Conservation (phyloP, 2,113 vertebrate species). For the Eudyptes chrysolophus region DNA sequence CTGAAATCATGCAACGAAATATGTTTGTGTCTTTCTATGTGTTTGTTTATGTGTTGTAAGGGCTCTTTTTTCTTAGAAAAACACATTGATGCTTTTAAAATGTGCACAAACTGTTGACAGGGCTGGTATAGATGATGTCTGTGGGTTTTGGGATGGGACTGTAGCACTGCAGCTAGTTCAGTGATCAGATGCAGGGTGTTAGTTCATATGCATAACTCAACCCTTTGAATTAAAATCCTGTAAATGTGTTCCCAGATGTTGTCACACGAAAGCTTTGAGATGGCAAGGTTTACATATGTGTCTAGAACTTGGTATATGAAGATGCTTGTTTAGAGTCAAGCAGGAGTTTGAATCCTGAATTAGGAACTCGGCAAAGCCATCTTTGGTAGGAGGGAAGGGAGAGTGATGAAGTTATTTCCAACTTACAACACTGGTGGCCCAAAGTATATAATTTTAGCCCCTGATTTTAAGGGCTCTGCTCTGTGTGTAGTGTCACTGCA, state of each 20-base stretch:
- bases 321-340: not conserved
- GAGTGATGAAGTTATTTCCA: not conserved
- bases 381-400: not conserved
- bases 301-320: not conserved
- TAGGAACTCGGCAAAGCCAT: not conserved
- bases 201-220: not conserved
- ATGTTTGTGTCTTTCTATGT: not conserved
- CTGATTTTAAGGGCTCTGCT: not conserved
- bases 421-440: not conserved
- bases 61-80: not conserved
- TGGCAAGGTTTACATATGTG: not conserved
- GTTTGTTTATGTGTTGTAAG: not conserved
- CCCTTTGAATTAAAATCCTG: not conserved
- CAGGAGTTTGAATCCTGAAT: not conserved
- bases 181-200: not conserved
- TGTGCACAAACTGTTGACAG: not conserved
- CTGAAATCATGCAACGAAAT: conserved; percentile 14
- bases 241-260: not conserved
- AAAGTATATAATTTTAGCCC: not conserved
- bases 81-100: not conserved
- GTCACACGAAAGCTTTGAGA: not conserved
- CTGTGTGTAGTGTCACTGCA: not conserved
- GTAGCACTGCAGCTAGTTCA: not conserved
- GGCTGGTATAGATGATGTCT: not conserved
- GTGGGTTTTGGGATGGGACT: not conserved